A percentile compares a stretch with the other conserved stretches of the same genome.
Evolutionary conservation across 2,113 vertebrate species (phyloP).

Genomic region (Boleophthalmus pectinirostris): DNA sequence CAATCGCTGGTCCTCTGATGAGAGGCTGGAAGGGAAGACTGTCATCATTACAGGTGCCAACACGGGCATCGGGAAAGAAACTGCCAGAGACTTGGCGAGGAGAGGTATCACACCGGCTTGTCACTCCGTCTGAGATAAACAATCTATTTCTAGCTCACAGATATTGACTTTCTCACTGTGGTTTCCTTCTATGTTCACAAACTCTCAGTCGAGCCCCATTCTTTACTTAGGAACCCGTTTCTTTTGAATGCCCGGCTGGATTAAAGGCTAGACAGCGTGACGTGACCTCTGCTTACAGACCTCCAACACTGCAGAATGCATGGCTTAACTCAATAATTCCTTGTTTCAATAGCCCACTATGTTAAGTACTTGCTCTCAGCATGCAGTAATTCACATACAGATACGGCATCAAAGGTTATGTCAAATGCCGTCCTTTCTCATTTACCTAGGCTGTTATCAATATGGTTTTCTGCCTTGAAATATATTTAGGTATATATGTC

Average conservation of each 20-base stretch:
- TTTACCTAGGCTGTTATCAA: neutral
- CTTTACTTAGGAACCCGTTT: conserved; percentile 17
- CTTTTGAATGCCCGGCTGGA: conserved; percentile 8
- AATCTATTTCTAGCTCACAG: conserved; percentile 3
- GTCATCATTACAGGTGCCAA: conserved; percentile 79
- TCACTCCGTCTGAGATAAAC: neutral
- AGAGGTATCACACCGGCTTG: conserved; percentile 66
- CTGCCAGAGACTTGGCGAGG: conserved; percentile 74
- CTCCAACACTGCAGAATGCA: conserved; percentile 21
- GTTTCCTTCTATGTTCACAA: neutral
- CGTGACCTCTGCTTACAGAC: conserved; percentile 14
- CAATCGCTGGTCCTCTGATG: conserved; percentile 72
- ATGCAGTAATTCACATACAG: neutral
- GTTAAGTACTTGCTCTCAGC: neutral
- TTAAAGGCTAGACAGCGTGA: conserved; percentile 24
- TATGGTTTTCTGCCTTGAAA: neutral
- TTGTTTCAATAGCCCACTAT: neutral
- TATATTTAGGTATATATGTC: too few relatives aligned
- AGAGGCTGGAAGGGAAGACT: conserved; percentile 75
- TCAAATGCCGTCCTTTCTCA: neutral
- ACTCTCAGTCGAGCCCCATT: conserved; percentile 26
- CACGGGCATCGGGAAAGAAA: conserved; percentile 81
- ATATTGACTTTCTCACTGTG: neutral
- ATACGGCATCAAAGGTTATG: neutral
- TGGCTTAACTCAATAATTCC: conserved; percentile 17